A percentile compares a stretch with the other conserved stretches of the same genome.
Conservation (phyloP, 2,113 vertebrate genomes). For the Aldabrachelys gigantea region DNA sequence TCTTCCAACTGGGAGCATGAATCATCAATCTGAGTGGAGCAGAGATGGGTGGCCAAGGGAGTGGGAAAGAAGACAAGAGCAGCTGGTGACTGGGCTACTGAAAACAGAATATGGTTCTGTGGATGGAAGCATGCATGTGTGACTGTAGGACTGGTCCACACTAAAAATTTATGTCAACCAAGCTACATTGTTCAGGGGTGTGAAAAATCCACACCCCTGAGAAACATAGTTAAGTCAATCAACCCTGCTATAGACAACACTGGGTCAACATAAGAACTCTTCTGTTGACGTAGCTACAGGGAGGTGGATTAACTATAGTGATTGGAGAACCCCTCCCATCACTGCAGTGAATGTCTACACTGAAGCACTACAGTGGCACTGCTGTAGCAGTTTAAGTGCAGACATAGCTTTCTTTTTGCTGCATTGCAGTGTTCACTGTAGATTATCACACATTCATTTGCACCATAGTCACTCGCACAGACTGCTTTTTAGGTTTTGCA, state of each 20-base stretch:
- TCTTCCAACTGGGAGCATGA: not conserved
- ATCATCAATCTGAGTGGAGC: not conserved
- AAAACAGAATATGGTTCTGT: too few species aligned
- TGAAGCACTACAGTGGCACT: not conserved
- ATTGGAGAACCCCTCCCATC: too few species aligned
- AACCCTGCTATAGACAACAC: too few species aligned
- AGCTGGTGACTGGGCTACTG: fast-evolving
- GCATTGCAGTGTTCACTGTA: fast-evolving
- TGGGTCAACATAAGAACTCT: too few species aligned
- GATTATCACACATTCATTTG: not conserved
- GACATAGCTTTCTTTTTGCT: not conserved
- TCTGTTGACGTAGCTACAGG: too few species aligned
- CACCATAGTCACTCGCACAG: not conserved
- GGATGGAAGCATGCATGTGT: too few species aligned
- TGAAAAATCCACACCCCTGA: too few species aligned
- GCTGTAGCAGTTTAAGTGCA: not conserved
- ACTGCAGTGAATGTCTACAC: not conserved
- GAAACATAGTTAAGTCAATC: too few species aligned
- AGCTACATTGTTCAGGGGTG: too few species aligned
- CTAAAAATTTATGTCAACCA: too few species aligned
- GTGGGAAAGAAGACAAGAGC: not conserved
- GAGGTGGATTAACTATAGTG: too few species aligned
- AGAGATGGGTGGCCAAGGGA: not conserved
- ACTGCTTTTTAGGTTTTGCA: not conserved
- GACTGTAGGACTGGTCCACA: too few species aligned